Conservation (phyloP, 2,888 invertebrate species). For the Boloria euphrosyne region DNA sequence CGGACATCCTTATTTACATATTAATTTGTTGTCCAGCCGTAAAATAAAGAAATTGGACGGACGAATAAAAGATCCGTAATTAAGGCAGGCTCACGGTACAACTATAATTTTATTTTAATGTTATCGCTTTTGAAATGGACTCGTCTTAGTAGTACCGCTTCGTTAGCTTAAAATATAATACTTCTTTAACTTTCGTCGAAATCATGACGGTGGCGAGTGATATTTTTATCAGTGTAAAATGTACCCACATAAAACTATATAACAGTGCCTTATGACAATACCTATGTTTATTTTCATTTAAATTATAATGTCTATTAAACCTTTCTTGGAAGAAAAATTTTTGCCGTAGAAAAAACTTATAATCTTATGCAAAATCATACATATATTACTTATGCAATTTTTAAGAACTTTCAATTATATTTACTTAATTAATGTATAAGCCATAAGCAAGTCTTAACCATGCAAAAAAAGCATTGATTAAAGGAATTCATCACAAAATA, state of each 20-base stretch:
- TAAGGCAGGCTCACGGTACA: slow-evolving; percentile 66
- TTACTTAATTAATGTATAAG: no score
- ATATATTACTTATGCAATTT: no score
- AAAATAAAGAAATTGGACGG: slow-evolving; percentile 79
- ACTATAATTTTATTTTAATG: slow-evolving; percentile 73
- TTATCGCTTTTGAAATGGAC: slow-evolving; percentile 53
- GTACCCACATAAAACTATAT: neutral
- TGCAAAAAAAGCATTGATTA: no score
- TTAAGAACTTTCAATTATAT: no score
- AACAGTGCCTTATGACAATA: no score
- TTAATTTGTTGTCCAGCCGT: slow-evolving; percentile 77
- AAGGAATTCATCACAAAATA: neutral
- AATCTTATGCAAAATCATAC: no score
- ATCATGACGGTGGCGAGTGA: slow-evolving; percentile 2
- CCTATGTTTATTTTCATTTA: no score
- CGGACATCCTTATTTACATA: slow-evolving; percentile 75
- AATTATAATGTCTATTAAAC: no score
- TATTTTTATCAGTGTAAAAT: slow-evolving; percentile 6
- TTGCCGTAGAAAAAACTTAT: no score
- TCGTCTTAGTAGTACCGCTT: slow-evolving; percentile 50
- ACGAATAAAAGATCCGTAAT: slow-evolving; percentile 66
- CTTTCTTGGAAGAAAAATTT: no score
- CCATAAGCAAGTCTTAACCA: no score
- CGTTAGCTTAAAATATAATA: slow-evolving; percentile 49
- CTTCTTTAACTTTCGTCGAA: slow-evolving; percentile 4